A percentile compares a stretch with the other conserved stretches of the same genome.
phyloP scores from a whole-genome alignment of 1,140 invertebrate genomes.

The Calycopis cecrops region DNA sequence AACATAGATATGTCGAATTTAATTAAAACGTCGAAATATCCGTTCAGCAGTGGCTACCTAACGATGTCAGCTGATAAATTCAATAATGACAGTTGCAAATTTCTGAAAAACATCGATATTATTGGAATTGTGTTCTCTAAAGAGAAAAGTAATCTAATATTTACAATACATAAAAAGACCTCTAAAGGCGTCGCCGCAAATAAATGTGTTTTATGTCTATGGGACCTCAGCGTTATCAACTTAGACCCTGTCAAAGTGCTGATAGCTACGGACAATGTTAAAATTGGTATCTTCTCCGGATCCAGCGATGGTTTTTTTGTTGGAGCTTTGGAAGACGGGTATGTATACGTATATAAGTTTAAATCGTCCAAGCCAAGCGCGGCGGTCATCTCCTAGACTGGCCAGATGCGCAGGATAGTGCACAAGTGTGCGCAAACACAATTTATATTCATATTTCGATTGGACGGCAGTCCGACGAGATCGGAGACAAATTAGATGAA shows the following conservation, averaged over 20 bases:
- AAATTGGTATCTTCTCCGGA: slow-evolving; percentile 78
- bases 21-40: slow-evolving; percentile 37
- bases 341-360: slow-evolving; percentile 23
- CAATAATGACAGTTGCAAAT: slow-evolving; percentile 25
- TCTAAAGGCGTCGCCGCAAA: slow-evolving; percentile 17
- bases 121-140: slow-evolving; percentile 52
- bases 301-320: slow-evolving; percentile 79
- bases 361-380: no score
- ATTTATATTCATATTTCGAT: no score
- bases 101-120: slow-evolving; percentile 42
- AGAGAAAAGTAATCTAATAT: slow-evolving; percentile 49
- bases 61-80: slow-evolving; percentile 35
- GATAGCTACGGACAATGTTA: slow-evolving; percentile 77
- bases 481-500: no score
- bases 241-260: slow-evolving; percentile 79
- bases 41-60: slow-evolving; percentile 52
- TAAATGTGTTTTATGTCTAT: slow-evolving; percentile 76
- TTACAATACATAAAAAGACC: slow-evolving; percentile 53
- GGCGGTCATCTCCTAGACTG: no score
- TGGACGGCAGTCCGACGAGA: no score
- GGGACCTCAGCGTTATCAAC: slow-evolving; percentile 80
- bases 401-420: no score
- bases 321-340: slow-evolving; percentile 82
- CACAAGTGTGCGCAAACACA: no score
- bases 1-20: no score